Base-by-base conservation (phyloP, 2,113 vertebrate species). In the Lepus europaeus region DNA sequence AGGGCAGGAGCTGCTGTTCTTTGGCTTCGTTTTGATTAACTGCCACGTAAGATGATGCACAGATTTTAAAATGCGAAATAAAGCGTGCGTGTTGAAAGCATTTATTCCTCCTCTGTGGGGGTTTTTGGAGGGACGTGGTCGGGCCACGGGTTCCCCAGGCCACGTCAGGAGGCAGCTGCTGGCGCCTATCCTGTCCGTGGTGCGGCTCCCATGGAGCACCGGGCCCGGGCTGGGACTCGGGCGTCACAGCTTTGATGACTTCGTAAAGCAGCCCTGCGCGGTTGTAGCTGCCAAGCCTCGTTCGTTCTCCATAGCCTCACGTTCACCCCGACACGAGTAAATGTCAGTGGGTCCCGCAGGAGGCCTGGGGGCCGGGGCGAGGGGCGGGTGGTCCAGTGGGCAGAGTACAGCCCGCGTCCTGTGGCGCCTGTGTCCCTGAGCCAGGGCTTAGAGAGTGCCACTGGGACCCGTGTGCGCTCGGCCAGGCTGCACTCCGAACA, bases 21-120 rank as follows among this genome's bases (percentile, higher is more conserved):
- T 68, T 74, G 63, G 27, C 84, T 63, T 19, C 36, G 25, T 90
- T 72, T 45, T 6, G 0, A 10, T 33, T 51, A 33, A n/a, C 19
- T 87, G 25, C 80, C 56, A 2, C 39, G 53, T 78, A 53, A 94
- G 51, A 69, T 69, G 51, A 69, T 69, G n/a, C 36, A 0, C 51
- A 31, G 12, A 10, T 68, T 51, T 93, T 27, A 70, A 81, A 73
- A 53, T 64, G 59, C 76, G 74, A 92, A 98, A 97, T 97, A 98
- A 98, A 95, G 4, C 2, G 10, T 82, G 77, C 13, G 1, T 61
- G 11, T 39, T 59, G 90, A 95, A 97, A 97, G 39, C 73, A 51
- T 17, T 45, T 79, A 83, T 61, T 87, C 90, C 90, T 78, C 51
- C 36, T 70, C 84, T n/a, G 89, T 33, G 39, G 13, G 36, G 68